Base-by-base conservation (phyloP, 2,113 vertebrate genomes). In the Platanista minor region DNA sequence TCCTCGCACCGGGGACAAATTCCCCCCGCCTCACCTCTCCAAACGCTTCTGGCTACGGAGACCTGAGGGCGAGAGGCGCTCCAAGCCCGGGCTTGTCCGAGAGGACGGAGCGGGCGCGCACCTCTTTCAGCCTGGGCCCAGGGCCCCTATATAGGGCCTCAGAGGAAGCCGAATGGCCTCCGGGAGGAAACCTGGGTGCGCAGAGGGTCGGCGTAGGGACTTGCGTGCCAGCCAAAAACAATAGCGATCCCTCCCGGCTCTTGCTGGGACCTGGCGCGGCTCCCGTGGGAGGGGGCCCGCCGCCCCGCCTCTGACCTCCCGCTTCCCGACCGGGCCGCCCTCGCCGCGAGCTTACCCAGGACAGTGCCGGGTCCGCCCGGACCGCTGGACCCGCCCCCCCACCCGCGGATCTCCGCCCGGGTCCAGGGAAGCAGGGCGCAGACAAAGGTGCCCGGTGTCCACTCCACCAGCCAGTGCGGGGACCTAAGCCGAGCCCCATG, bases 211-310 rank as follows among this genome's bases (percentile, higher is more conserved):
- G 75, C 61, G 46, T 52, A 10, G 87, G 95, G 95, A 78, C 95
- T 96, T 72, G 77, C 93, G 94, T 84, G 83, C 96, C 75, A 25
- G 97, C 97, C 97, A 97, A 95, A 96, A 97, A 97, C 97, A 98
- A 98, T 96, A 97, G 95, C 62, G 87, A 91, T 74, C 84, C 91
- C 83, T 87, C 96, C 86, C 36, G 78, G 36, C 86, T 61, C 96
- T 17, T 2, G 89, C 93, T 6, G 90, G 46, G 90, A 81, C 66
- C 90, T 97, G 98, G 97, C 97, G 27, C 87, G 87, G 80, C 89
- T 94, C 97, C 97, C 39, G 46, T 17, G 92, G 93, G 97, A 96
- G 96, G 96, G 91, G 84, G 69, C 95, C 77, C 54, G 14, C 29
- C 31, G 78, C 82, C 49, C 88, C 33, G 83, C 88, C 15, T 57